Conservation (phyloP, 2,797 vertebrate genomes). For the Syngnathus acus region DNA sequence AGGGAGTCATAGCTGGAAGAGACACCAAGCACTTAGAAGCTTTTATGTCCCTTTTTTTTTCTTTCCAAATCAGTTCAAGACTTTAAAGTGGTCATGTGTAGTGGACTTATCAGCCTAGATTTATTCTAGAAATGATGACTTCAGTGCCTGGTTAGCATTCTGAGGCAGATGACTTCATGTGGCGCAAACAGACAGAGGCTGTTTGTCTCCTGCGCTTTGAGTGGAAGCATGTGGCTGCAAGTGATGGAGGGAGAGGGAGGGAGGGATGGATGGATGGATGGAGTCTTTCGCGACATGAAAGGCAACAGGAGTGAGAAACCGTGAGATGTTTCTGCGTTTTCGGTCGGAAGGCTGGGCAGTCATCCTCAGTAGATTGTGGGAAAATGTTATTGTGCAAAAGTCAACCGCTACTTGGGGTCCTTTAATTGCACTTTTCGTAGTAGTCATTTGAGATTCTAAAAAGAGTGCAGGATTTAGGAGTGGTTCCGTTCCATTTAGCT, state of each 20-base stretch:
- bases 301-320: neutral
- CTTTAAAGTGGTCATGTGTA: conserved; percentile 4
- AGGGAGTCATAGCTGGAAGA: neutral
- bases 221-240: conserved; percentile 31
- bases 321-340: neutral
- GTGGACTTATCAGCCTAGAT: conserved; percentile 34
- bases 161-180: conserved; percentile 39
- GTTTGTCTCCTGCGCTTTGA: conserved; percentile 37
- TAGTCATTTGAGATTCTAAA: neutral
- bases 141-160: conserved; percentile 6
- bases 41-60: neutral
- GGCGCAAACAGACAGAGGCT: conserved; percentile 38
- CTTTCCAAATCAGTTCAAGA: neutral
- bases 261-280: conserved; percentile 6
- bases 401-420: neutral
- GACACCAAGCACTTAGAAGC: conserved; percentile 6
- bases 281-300: neutral
- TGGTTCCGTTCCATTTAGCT: neutral
- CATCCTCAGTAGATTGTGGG: neutral
- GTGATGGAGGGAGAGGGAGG: conserved; percentile 21
- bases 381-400: neutral
- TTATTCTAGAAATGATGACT: conserved; percentile 10
- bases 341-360: neutral
- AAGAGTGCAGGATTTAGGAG: neutral
- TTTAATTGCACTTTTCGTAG: neutral